A percentile compares a stretch with the other conserved stretches of the same genome.
Evolutionary conservation across 2,797 vertebrate species (phyloP).

Genomic region (Tragelaphus oryx): DNA sequence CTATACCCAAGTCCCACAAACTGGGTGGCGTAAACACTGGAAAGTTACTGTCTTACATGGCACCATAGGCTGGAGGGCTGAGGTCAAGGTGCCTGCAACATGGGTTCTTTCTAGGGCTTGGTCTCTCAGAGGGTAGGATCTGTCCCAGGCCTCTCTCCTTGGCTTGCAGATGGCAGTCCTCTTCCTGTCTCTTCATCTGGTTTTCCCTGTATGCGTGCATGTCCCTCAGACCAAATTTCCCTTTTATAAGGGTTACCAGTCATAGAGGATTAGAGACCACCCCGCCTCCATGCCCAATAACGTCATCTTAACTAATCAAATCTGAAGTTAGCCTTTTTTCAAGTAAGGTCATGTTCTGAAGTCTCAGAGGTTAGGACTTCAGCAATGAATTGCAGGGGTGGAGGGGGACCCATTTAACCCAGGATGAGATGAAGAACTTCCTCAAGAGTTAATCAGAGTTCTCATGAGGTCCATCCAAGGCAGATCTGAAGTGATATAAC

Average conservation of each 20-base stretch:
- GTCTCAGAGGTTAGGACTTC: neutral
- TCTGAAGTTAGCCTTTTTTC: neutral
- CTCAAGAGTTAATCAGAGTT: neutral
- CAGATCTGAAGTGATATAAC: neutral
- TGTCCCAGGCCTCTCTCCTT: neutral
- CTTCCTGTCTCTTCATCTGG: neutral
- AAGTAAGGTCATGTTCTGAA: neutral
- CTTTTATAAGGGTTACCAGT: neutral
- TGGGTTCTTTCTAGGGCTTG: neutral
- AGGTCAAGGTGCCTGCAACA: neutral
- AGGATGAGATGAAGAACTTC: neutral
- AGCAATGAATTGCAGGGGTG: neutral
- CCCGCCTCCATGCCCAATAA: neutral
- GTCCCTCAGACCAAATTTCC: neutral
- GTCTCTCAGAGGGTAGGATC: neutral
- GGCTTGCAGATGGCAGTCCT: neutral
- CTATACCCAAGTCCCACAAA: neutral
- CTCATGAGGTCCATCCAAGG: neutral
- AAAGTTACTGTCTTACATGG: rapidly evolving
- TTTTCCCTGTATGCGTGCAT: neutral
- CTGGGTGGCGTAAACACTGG: neutral
- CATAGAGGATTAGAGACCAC: neutral
- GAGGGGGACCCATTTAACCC: neutral
- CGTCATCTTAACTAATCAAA: neutral
- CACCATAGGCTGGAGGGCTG: neutral